Base-by-base conservation (phyloP, 2,113 vertebrate species). In the Cygnus atratus region DNA sequence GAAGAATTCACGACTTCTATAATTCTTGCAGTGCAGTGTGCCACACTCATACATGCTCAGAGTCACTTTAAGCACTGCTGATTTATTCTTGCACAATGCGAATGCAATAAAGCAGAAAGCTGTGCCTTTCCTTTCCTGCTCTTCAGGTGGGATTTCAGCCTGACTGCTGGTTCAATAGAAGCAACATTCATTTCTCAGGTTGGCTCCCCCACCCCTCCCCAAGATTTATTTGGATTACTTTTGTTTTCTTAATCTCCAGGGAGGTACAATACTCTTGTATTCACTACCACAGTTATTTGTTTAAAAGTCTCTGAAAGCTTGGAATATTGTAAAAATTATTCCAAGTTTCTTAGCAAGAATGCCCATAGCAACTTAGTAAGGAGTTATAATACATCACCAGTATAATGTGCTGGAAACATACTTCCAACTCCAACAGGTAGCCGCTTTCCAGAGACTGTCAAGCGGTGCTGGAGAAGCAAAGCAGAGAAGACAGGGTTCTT, bases 31-130 rank as follows among this genome's bases (percentile, higher is more conserved):
- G 67, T 33, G 54, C 35, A 46, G 19, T 39, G 19, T 73, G 74
- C 91, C 58, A 41, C 33, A 14, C 46, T 81, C 4, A 2, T 9
- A 11, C 54, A 68, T 81, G 62, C 76, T 96, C 67, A 57, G 57
- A 74, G 78, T 87, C 81, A 18, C 89, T 96, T 97, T 79, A 89
- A 86, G 88, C n/a, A 71, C 59, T 84, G 33, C 41, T 81, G 93
- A 92, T 97, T 93, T 85, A 93, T 92, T 96, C 72, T 93, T 83
- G 54, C 63, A 77, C 95, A 96, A 94, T 97, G 44, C 91, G 83
- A 96, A 97, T 97, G 93, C 81, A 90, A 26, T 48, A 94, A 96
- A 29, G 11, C 43, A 26, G 67, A 43, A 75, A 96, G 78, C 82
- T 31, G 5, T 39, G 37, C 93, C 92, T 82, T 71, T 94, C 68